Base-by-base conservation (phyloP, 2,888 invertebrate genomes). In the Phaedon cochleariae region DNA sequence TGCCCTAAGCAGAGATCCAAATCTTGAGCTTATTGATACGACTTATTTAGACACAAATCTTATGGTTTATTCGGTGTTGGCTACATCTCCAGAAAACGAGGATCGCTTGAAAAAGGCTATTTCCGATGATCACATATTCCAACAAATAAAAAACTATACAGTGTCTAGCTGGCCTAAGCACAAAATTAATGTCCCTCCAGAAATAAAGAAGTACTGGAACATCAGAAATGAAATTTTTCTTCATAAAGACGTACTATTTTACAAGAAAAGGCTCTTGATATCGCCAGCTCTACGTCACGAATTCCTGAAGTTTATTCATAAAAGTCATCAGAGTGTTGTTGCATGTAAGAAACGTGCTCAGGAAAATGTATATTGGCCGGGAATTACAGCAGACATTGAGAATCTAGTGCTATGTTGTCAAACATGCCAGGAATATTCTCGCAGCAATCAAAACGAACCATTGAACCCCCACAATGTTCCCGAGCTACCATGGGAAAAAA, bases 311-410 rank as follows among this genome's bases (percentile, higher is more conserved):
- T 18, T 48, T 20, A 18, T 60, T 12, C 65, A 65, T 61, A 31
- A 65, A 48, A 54, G 54, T 45, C 63, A 60, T 34, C 64, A 65
- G 62, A 67, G 63, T 10, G 64, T 69, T 12, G 59, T 64, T 12
- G 61, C 57, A 20, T 67, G 67, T 18, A 69, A 67, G 49, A 64
- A 54, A 20, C 10, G 12, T 62, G 72, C 73, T 2, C 49, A 72
- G 34, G 72, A 74, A 64, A 72, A 73, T 15, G 65, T 74, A 48
- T 76, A 73, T 63, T 77, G 74, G 64, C 74, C 73, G 6, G 68
- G 66, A 15, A 52, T 74, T 5, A 37, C 64, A 37, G 59, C 53
- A 34, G 72, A 77, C 15, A 65, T 75, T 17, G 74, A 77, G 68
- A 69, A 72, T 5, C 10, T 64, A 5, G 66, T 76, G 1, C 41